Conservation (phyloP, 2,797 vertebrate species). For the Tokudaia tokunoshimensis region DNA sequence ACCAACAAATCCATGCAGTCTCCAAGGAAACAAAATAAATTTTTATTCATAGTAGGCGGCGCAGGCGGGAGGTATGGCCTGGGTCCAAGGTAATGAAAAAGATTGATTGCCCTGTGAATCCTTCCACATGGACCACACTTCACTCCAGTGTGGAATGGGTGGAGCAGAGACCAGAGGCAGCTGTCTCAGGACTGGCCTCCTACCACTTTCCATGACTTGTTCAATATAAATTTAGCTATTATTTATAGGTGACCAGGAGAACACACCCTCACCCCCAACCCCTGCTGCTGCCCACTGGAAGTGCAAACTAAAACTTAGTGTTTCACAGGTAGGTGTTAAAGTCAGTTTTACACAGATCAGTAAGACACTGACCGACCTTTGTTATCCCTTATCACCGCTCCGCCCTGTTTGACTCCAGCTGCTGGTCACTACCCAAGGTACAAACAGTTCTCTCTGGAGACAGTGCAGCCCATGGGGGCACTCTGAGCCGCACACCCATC, state of each 20-base stretch:
- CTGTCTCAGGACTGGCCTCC: slow-evolving; percentile 9
- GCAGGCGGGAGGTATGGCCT: neutral
- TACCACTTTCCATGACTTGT: neutral
- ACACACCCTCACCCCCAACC: neutral
- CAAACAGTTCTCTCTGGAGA: slow-evolving; percentile 67
- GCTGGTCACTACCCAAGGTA: slow-evolving; percentile 58
- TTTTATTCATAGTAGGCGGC: slow-evolving; percentile 31
- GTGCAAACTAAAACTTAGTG: neutral
- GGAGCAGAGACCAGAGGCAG: neutral
- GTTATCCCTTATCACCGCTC: neutral
- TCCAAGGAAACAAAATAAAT: slow-evolving; percentile 53
- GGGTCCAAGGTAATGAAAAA: neutral
- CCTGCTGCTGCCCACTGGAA: neutral
- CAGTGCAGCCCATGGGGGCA: slow-evolving; percentile 33
- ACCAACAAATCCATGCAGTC: slow-evolving; percentile 21
- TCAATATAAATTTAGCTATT: neutral
- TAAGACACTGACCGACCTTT: neutral
- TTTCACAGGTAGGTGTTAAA: slow-evolving; percentile 39
- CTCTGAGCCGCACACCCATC: slow-evolving; percentile 59
- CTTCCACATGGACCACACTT: neutral
- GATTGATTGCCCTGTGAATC: neutral
- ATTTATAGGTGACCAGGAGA: slow-evolving; percentile 10
- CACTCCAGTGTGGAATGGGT: neutral
- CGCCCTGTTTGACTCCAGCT: neutral
- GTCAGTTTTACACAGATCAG: slow-evolving; percentile 1